phyloP scores from a whole-genome alignment of 30 jellyfish, hydroid and myxozoan genomes.

The Catostylus mosaicus region DNA sequence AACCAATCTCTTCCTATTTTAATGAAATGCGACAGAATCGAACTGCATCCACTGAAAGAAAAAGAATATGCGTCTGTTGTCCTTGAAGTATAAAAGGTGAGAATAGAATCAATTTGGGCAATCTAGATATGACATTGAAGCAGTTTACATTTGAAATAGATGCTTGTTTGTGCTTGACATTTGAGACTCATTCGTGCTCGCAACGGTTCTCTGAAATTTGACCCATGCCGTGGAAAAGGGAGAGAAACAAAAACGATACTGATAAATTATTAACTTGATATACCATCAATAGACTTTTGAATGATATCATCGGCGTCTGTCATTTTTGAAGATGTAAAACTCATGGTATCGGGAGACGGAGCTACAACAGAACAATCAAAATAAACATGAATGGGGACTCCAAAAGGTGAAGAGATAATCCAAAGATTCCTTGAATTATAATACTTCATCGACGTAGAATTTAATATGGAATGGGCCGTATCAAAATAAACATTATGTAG shows the following conservation, averaged over 20 bases:
- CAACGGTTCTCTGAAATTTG: not conserved
- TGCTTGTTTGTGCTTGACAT: not conserved
- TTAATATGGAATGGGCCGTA: too few relatives aligned
- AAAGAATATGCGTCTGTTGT: not conserved
- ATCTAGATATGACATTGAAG: not conserved
- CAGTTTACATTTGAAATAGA: too few relatives aligned
- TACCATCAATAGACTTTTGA: constrained; percentile 1
- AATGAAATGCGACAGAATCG: too few relatives aligned
- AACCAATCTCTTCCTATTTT: not conserved
- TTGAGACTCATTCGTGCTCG: not conserved
- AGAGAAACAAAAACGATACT: not conserved
- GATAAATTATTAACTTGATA: not conserved
- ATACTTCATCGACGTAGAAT: too few relatives aligned
- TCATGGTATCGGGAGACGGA: not conserved
- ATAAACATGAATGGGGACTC: too few relatives aligned
- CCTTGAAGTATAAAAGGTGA: not conserved
- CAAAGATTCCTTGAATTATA: too few relatives aligned
- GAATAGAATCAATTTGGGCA: not conserved
- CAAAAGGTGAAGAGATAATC: too few relatives aligned
- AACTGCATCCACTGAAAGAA: not conserved
- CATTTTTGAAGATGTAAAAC: not conserved
- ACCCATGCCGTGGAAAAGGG: not conserved
- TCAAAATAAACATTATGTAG: too few relatives aligned
- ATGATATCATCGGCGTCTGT: not conserved
- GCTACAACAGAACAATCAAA: not conserved